Conservation (phyloP, 2,888 invertebrate species). For the Sussaba pulchella region DNA sequence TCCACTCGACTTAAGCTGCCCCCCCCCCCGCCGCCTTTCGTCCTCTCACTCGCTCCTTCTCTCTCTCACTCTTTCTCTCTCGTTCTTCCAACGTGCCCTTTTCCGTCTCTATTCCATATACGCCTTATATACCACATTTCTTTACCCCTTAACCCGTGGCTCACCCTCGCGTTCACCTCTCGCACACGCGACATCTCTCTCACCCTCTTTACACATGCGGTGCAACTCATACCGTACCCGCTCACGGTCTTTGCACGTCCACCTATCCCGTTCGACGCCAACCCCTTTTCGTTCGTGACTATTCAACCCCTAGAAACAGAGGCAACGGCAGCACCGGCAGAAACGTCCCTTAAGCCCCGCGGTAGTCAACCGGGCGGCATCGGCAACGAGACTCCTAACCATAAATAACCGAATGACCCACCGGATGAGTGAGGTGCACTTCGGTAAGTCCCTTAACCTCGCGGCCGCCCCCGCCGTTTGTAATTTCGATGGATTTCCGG, state of each 20-base stretch:
- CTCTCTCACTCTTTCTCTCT: constrained; percentile 56
- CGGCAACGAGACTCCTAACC: constrained; percentile 73
- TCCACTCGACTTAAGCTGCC: constrained; percentile 37
- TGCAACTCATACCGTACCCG: constrained; percentile 6
- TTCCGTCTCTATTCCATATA: constrained; percentile 38
- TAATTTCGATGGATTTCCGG: constrained; percentile 36
- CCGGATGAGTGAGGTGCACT: constrained; percentile 73
- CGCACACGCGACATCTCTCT: constrained; percentile 40
- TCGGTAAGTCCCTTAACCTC: constrained; percentile 30
- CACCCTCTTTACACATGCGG: constrained; percentile 33
- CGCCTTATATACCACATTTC: constrained; percentile 6
- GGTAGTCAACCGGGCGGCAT: constrained; percentile 24
- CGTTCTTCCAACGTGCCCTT: constrained; percentile 50
- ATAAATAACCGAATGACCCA: constrained; percentile 82
- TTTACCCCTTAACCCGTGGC: constrained; percentile 57
- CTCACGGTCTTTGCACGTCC: constrained; percentile 17
- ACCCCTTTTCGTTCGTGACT: constrained; percentile 56
- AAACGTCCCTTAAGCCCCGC: constrained; percentile 68
- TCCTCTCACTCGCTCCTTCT: too few relatives aligned
- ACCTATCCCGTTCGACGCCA: constrained; percentile 61
- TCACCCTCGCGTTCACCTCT: constrained; percentile 31
- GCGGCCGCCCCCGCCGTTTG: background rate
- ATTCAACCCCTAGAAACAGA: constrained; percentile 52
- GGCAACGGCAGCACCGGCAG: constrained; percentile 41
- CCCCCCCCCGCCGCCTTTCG: too few relatives aligned